Evolutionary conservation across 2,113 vertebrate genomes (phyloP).

Genomic region (Sinocyclocheilus anshuiensis): DNA sequence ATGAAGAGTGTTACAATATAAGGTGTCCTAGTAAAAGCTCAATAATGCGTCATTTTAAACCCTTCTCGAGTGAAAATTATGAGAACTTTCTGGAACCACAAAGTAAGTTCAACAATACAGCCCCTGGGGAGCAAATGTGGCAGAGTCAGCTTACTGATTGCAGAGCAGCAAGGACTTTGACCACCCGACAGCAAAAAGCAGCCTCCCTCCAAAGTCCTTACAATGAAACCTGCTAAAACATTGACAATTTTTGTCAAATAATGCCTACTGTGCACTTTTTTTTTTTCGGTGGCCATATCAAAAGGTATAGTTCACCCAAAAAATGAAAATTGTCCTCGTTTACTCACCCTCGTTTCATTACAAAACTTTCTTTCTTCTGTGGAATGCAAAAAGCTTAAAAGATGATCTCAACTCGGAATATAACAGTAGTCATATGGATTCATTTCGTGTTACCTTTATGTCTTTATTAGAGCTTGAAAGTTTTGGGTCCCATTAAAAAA

Average conservation of each 20-base stretch:
- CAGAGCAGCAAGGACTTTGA: not conserved
- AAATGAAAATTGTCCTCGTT: not conserved
- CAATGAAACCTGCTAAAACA: not conserved
- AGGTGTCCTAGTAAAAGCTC: not conserved
- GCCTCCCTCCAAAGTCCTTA: not conserved
- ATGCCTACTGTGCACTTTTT: not conserved
- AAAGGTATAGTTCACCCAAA: not conserved
- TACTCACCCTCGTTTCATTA: not conserved
- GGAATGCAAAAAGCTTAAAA: not conserved
- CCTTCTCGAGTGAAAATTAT: slow-evolving; percentile 9
- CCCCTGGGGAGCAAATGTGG: slow-evolving; percentile 11
- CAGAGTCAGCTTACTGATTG: not conserved
- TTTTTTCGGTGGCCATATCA: not conserved
- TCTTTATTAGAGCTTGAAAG: not conserved
- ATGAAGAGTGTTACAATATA: not conserved
- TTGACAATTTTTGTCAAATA: not conserved
- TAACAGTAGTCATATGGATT: not conserved
- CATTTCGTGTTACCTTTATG: not conserved
- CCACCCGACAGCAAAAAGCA: not conserved
- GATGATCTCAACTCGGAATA: not conserved
- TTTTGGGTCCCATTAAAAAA: not conserved
- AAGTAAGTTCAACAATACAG: not conserved
- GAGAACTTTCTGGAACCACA: not conserved
- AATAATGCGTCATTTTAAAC: slow-evolving; percentile 25
- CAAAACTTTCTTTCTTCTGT: not conserved